These are phyloP conservation scores for Agapornis roseicollis DNA, from an alignment of 2,113 vertebrate genomes.

Conservation along the genomic window DNA sequence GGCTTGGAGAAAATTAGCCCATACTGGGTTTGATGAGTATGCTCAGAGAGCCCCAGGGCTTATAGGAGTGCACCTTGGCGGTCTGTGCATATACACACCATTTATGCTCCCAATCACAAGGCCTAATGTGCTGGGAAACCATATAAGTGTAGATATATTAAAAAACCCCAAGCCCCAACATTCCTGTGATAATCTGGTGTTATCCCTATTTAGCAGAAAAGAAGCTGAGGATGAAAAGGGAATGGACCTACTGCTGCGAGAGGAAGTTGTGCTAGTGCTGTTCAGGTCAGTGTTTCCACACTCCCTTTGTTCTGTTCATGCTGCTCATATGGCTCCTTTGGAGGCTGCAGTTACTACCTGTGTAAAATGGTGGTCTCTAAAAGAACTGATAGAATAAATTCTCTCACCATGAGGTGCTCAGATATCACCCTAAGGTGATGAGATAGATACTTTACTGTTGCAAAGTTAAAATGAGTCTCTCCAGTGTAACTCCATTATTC, in stretches of 20 bases:
- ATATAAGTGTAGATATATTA: background rate
- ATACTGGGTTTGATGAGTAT: background rate
- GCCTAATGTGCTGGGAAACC: background rate
- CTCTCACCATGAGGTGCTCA: background rate
- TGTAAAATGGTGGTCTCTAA: background rate
- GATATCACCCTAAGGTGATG: background rate
- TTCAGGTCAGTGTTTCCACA: background rate
- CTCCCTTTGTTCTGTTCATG: background rate
- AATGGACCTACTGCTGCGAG: accelerated
- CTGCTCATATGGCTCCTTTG: background rate
- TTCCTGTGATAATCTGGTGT: background rate
- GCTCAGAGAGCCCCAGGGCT: background rate
- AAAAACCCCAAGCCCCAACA: background rate
- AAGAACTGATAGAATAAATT: background rate
- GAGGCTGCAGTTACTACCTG: background rate
- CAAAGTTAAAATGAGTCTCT: slow-evolving; percentile 22
- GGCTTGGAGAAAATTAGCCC: background rate
- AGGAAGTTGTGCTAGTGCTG: background rate
- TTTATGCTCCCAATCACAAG: background rate
- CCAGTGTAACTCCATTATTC: slow-evolving; percentile 59
- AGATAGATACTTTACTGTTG: background rate
- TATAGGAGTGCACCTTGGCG: background rate
- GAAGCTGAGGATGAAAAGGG: background rate
- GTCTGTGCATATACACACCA: accelerated
- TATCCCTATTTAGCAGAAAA: background rate